Base-by-base conservation (phyloP, 2,797 vertebrate genomes). In the Alca torda region DNA sequence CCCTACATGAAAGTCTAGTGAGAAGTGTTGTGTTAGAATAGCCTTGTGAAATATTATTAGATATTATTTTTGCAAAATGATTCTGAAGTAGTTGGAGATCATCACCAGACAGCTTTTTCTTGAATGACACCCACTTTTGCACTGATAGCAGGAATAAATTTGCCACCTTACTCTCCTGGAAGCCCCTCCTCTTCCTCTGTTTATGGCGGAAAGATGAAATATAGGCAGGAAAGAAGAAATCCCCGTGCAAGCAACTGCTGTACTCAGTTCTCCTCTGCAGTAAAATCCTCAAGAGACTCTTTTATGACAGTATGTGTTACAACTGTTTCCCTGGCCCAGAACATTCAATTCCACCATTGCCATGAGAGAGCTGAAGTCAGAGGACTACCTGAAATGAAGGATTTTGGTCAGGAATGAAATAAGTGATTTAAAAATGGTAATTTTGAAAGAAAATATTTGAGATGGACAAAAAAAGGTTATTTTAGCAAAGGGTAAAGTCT, bases 51-150 rank as follows among this genome's bases (percentile, higher is more conserved):
- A 84, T 69, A 41, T 26, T 33, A 25, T 23, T 56, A 69, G 13
- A 10, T 28, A 65, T 37, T 87, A 50, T 31, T 84, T 90, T 60
- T 74, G 20, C 17, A 84, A 73, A 88, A 89, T n/a, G 2, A 78
- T 80, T 85, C 50, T 46, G 33, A 69, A 84, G 31, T 69, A 61
- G 21, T 19, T 81, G 10, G 61, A 72, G 43, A 74, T 79, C 15
- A 45, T 73, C 28, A 51, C 19, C 15, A 53, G 46, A n/a, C 12
- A 81, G 25, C 16, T 75, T 33, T 63, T 91, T 82, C 43, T 53
- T 82, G 48, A 89, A 77, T 45, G 16, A 33, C 0, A 0, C 1
- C 1, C 10, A 33, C 1, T 48, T 83, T 76, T 61, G 17, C 61
- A 78, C 31, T 46, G 35, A 46, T 14, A 87, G 46, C 13, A 50